These are phyloP conservation scores for Cryptotis parvus DNA, from an alignment of 2,113 vertebrate species.

Conservation along the genomic window DNA sequence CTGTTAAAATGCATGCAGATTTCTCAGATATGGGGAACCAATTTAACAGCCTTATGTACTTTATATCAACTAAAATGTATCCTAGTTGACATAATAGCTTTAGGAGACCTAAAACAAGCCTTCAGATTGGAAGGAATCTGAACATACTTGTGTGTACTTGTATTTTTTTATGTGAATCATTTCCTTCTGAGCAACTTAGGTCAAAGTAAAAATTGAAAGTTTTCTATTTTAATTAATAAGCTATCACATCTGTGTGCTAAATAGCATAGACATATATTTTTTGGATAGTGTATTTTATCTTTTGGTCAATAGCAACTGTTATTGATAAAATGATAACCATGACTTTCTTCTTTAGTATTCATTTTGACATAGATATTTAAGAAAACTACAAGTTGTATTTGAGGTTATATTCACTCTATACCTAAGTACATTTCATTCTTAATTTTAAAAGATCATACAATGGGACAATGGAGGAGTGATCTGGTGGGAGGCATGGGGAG, in stretches of 20 bases:
- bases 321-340: conserved; percentile 30
- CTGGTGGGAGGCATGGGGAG: no score
- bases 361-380: conserved; percentile 19
- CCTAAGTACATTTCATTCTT: neutral
- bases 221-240: conserved; percentile 20
- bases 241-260: neutral
- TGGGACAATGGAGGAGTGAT: no score
- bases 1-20: conserved; percentile 68
- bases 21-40: conserved; percentile 54
- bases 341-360: neutral
- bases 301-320: neutral
- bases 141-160: no score
- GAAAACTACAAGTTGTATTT: neutral
- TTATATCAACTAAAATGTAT: conserved; percentile 51
- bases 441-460: neutral
- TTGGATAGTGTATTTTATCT: neutral
- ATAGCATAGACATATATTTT: neutral
- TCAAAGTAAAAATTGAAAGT: conserved; percentile 43
- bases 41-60: conserved; percentile 62
- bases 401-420: neutral
- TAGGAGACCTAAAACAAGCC: conserved; percentile 20
- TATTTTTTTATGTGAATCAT: neutral
- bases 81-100: conserved; percentile 48
- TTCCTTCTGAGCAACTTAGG: conserved; percentile 5
- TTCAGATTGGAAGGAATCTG: neutral